Conservation (phyloP, 2,888 invertebrate genomes). For the Eupithecia vulgata region DNA sequence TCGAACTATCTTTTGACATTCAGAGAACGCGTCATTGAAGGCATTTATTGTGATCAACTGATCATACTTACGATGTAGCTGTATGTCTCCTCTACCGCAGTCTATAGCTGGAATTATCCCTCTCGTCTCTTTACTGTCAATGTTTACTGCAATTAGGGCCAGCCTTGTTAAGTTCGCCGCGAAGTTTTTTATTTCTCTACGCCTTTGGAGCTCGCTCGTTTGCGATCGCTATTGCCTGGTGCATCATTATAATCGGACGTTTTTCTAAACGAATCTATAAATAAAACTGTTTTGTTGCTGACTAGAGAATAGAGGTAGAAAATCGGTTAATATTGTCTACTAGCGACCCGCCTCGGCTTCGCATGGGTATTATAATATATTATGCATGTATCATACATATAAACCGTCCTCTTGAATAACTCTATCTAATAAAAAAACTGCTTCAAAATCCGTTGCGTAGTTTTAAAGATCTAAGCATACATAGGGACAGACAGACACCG, state of each 20-base stretch:
- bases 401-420: too few relatives aligned
- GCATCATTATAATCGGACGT: background rate
- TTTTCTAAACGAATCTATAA: background rate
- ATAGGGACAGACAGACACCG: too few relatives aligned
- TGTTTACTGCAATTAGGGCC: conserved; percentile 36
- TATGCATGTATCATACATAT: too few relatives aligned
- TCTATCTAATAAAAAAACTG: too few relatives aligned
- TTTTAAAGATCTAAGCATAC: too few relatives aligned
- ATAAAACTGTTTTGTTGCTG: background rate
- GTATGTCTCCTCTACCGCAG: background rate
- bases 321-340: background rate
- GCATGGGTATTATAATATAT: too few relatives aligned
- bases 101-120: conserved; percentile 14
- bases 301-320: background rate
- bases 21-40: too few relatives aligned
- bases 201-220: conserved; percentile 25
- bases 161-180: conserved; percentile 37
- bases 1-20: too few relatives aligned
- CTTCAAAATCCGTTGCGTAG: too few relatives aligned
- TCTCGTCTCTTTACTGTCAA: conserved; percentile 25
- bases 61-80: background rate
- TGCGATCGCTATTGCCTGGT: background rate
- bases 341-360: too few relatives aligned
- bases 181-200: conserved; percentile 20
- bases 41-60: too few relatives aligned